These are phyloP conservation scores for Pristiophorus japonicus DNA, from an alignment of 2,113 vertebrate species.

Conservation along the genomic window DNA sequence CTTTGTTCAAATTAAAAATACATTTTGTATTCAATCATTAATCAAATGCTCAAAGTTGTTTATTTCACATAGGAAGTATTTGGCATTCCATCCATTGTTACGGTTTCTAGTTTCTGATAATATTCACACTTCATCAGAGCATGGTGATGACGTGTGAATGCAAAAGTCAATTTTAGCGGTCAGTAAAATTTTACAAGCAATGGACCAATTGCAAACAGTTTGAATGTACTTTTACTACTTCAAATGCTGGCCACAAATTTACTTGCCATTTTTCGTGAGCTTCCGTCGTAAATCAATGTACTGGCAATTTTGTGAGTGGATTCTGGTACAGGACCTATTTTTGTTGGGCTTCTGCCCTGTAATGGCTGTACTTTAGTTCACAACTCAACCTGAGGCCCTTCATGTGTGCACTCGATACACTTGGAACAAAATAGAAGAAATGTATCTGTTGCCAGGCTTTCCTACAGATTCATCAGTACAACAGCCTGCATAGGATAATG, in stretches of 20 bases:
- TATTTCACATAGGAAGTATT: neutral
- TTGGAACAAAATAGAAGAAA: neutral
- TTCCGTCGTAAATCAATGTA: constrained; percentile 14
- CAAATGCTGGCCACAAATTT: neutral
- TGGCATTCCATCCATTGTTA: neutral
- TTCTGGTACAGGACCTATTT: neutral
- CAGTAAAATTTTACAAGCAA: constrained; percentile 33
- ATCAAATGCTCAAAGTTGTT: neutral
- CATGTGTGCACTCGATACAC: neutral
- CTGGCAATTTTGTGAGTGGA: neutral
- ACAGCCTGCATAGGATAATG: neutral
- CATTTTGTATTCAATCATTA: too few relatives aligned
- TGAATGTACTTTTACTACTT: neutral
- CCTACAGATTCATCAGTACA: neutral
- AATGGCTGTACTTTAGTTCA: neutral
- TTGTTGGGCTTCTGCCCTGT: neutral
- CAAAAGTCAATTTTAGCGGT: constrained; percentile 16
- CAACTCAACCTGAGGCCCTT: neutral
- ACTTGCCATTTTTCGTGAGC: neutral
- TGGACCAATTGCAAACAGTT: constrained; percentile 4
- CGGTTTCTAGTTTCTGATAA: neutral
- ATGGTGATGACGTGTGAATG: constrained; percentile 26
- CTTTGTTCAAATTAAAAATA: too few relatives aligned
- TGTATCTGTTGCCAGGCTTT: neutral
- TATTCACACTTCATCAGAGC: constrained; percentile 14